Conservation (phyloP, 2,888 invertebrate species). For the Gisinianus flammeolus region DNA sequence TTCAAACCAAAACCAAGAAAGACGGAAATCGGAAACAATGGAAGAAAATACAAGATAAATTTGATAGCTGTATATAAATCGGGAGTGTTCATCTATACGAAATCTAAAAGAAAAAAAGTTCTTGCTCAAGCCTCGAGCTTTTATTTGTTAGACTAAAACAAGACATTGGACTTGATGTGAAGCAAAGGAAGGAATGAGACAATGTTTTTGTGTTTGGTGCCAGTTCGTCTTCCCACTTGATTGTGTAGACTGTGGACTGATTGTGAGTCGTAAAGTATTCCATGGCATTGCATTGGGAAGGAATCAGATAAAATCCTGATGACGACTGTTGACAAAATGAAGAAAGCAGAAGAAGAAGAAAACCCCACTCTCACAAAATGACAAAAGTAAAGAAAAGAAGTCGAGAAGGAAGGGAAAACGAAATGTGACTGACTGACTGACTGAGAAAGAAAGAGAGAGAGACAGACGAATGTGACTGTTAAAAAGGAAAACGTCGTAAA, state of each 20-base stretch:
- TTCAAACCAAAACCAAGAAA: no score
- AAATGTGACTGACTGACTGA: slow-evolving; percentile 21
- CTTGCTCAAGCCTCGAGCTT: not conserved
- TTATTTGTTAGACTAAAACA: not conserved
- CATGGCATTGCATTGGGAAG: not conserved
- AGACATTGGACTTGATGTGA: not conserved
- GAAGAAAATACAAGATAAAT: not conserved
- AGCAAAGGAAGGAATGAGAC: not conserved
- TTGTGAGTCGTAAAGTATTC: slow-evolving; percentile 1
- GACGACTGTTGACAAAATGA: slow-evolving; percentile 3
- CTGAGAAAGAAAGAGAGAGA: not conserved
- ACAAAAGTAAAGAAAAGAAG: not conserved
- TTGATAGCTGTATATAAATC: not conserved
- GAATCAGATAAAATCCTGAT: slow-evolving; percentile 28
- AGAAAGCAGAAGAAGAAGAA: not conserved
- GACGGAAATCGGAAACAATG: no score
- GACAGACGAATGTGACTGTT: slow-evolving; percentile 30
- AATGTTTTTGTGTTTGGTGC: not conserved
- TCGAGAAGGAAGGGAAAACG: not conserved
- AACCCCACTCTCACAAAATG: not conserved
- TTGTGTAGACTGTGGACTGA: not conserved
- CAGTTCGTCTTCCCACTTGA: not conserved
- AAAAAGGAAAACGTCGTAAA: slow-evolving; percentile 25
- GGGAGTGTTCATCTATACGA: no score
- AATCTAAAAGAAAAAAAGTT: no score